Base-by-base conservation (phyloP, 2,888 invertebrate genomes). In the Resseliella maxima region DNA sequence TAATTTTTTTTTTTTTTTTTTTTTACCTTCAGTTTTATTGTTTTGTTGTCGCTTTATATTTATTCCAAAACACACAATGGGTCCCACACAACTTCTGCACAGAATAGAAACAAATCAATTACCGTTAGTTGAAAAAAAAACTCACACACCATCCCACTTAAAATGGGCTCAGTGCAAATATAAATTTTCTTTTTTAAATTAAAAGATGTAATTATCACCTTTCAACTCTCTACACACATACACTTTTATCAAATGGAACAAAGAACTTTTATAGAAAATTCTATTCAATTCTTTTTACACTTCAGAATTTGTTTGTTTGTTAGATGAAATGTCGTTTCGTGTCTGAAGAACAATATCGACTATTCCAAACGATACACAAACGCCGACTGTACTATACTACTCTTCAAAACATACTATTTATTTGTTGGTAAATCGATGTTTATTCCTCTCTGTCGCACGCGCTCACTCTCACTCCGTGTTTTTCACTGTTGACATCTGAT, bases 381-480 rank as follows among this genome's bases (percentile, higher is more conserved):
- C 12, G 72, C 72, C 72, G 72, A 72, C 72, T 72, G n/a, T 31
- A 31, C 24, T 31, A 10, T 5, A 24, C 0, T n/a, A 31, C 72
- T 72, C 72, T 21, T 35, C 72, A 72, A 72, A 72, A 72, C 72
- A 72, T 31, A 35, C 72, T 72, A 27, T 72, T 72, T 72, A 72
- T 72, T 72, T 72, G 27, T 31, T 72, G 31, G 35, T n/a, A 3
- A 8, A 15, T 12, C 18, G 6, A 1, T 31, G 8, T 50, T 50
- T 8, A 2, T 50, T 18, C 8, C 18, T 15, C 46, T 50, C 46
- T 50, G 15, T 15, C 18, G 46, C 46, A 50, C 8, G 18, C 46
- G 18, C 12, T 8, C 41, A 12, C 6, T 41, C 41, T 41, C 41
- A n/a, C n/a, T n/a, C n/a, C n/a, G n/a, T n/a, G n/a, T n/a, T n/a